Base-by-base conservation (phyloP, 2,888 invertebrate genomes). In the Tenthredo mesomela region DNA sequence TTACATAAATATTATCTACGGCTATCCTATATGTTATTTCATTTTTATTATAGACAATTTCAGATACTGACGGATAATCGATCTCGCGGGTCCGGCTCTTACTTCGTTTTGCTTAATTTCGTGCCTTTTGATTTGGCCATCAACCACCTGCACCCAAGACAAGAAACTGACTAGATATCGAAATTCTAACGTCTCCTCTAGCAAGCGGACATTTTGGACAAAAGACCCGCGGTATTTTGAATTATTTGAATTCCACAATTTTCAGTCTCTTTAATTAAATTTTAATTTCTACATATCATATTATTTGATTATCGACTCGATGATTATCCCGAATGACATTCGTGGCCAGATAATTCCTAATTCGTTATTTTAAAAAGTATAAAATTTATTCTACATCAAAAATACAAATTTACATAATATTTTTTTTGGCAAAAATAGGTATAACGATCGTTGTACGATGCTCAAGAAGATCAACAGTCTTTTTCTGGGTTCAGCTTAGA, bases 1-100 rank as follows among this genome's bases (percentile, higher is more conserved):
- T 77, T 77, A 77, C 33, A 77, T 77, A 77, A 77, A 77, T 77
- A 50, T 77, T 77, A 77, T 77, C 77, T 77, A n/a, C 29, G 29
- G 77, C 54, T 54, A 54, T 77, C 33, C 18, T 43, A 43, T 33
- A 67, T 67, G 67, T 33, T 33, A 33, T 67, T 67, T 33, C 15
- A 67, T 67, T 73, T 73, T 73, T 73, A 43, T 43, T 73, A 43
- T n/a, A 21, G 71, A 21, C 43, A 43, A 73, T 73, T 73, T 73
- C 71, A 73, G 71, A 73, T 73, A 73, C 71, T 73, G 71, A 73
- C 71, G 40, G 71, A 73, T 43, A 73, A 73, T 73, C 71, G 71
- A 73, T 73, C 43, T 43, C 71, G 71, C 7, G 71, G n/a, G 43
- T 43, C 71, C 43, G 71, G 71, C 43, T 73, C 71, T 9, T 21